Percentiles rank a stretch among this genome's conserved stretches.
phyloP scores from a whole-genome alignment of 2,113 vertebrate genomes.

The Bettongia penicillata region DNA sequence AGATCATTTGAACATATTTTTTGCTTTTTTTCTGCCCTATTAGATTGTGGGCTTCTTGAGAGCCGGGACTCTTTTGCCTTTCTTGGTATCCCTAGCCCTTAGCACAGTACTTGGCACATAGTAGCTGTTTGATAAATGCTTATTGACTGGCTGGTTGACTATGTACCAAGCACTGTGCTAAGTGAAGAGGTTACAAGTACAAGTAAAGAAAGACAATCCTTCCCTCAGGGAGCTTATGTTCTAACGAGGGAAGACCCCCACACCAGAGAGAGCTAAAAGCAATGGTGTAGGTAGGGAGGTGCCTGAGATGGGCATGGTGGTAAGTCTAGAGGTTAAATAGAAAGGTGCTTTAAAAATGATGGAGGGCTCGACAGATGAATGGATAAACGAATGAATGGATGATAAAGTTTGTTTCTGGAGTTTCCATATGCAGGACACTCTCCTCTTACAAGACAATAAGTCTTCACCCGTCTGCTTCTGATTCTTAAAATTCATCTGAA shows the following conservation, averaged over 20 bases:
- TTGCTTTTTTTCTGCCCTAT: background rate
- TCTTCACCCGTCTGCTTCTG: background rate
- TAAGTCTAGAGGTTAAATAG: background rate
- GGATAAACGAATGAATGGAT: background rate
- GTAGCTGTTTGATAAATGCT: background rate
- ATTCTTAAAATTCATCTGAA: background rate
- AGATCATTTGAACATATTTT: background rate
- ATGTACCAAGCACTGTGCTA: background rate
- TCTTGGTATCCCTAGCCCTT: background rate
- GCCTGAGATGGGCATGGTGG: background rate
- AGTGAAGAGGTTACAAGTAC: background rate
- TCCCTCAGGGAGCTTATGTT: background rate
- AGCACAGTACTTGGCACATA: background rate
- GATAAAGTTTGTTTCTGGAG: background rate
- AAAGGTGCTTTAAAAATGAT: background rate
- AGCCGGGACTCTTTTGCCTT: background rate
- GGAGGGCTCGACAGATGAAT: background rate
- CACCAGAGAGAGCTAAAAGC: background rate
- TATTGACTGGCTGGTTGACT: background rate
- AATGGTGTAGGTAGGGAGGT: background rate
- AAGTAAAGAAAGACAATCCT: background rate
- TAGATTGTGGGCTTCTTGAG: background rate
- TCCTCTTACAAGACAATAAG: background rate
- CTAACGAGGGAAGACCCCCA: background rate
- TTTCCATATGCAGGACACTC: background rate